Evolutionary conservation across 2,888 invertebrate genomes (phyloP).

Genomic region (Hirtodrosophila confusa): DNA sequence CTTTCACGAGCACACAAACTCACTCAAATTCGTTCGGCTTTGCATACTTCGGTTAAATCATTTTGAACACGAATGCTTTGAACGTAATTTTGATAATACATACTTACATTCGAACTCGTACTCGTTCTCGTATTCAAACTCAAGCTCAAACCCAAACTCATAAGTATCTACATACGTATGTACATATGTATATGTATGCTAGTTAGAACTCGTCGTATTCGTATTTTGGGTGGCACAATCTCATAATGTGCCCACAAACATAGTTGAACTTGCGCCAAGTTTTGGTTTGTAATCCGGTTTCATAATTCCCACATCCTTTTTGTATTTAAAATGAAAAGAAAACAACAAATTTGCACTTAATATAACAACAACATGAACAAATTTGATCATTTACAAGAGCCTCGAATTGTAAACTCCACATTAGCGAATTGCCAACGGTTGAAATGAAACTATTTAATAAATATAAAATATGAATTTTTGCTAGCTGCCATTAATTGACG

Average conservation of each 20-base stretch:
- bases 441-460: slow-evolving; percentile 17
- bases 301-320: slow-evolving; percentile 28
- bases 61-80: too few relatives aligned
- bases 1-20: too few relatives aligned
- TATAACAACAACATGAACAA: slow-evolving; percentile 6
- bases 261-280: slow-evolving; percentile 21
- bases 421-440: slow-evolving; percentile 51
- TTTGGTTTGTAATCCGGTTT: slow-evolving; percentile 36
- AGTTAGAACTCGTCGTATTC: slow-evolving; percentile 30
- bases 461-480: slow-evolving; percentile 25
- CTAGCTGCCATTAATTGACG: slow-evolving; percentile 44
- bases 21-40: too few relatives aligned
- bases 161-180: slow-evolving; percentile 6
- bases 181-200: slow-evolving; percentile 18
- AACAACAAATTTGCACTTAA: slow-evolving; percentile 8
- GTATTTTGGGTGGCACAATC: slow-evolving; percentile 24
- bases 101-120: slow-evolving; percentile 1
- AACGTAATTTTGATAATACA: too few relatives aligned
- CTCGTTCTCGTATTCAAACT: slow-evolving; percentile 4
- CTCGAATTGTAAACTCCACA: slow-evolving; percentile 14
- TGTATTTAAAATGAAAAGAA: slow-evolving; percentile 5
- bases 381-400: slow-evolving; percentile 19
- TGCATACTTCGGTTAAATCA: too few relatives aligned
- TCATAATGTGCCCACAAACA: slow-evolving; percentile 15
- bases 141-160: not conserved